Base-by-base conservation (phyloP, 2,888 invertebrate genomes). In the Anthoptus insignis region DNA sequence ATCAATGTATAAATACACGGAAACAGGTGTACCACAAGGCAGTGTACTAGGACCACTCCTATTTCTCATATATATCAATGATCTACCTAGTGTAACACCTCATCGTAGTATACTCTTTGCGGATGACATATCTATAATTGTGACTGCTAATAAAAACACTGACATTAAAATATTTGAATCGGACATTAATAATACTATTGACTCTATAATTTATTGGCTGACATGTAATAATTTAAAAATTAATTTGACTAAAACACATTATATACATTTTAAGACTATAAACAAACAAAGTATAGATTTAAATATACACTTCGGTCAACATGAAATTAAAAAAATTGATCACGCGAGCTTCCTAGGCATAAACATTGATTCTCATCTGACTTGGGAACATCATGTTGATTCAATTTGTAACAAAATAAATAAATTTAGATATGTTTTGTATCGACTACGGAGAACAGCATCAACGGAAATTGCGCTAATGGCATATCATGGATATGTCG, bases 401-500 rank as follows among this genome's bases (percentile, higher is more conserved):
- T 9, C 9, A 2, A 11, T 32, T 9, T 32, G 11, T 32, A 8
- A 9, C 11, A 32, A 32, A 32, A 32, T 32, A 32, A 5, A 32
- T 27, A 32, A 32, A 32, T 32, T 32, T 9, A 7, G 6, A 32
- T 32, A 32, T 32, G 11, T 32, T 8, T 11, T 32, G 5, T 32
- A 32, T 32, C 32, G 32, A 32, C 32, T 32, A 9, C 32, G 32
- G 32, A 21, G 13, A 47, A 22, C 47, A 19, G 52, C 29, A 53
- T 53, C 34, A 34, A 53, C 13, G 5, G 34, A 32, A 37, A 34
- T 34, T 11, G 32, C 32, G 14, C 14, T 61, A 11, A n/a, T 27
- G 14, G 24, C 61, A 47, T 47, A 60, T 45, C 29, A 53, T 16
- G 53, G 56, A 5, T 63, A 52, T 24, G 14, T 57, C 2, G 27